A percentile compares a stretch with the other conserved stretches of the same genome.
Conservation (phyloP, 2,113 vertebrate species). For the Brachyhypopomus gauderio region DNA sequence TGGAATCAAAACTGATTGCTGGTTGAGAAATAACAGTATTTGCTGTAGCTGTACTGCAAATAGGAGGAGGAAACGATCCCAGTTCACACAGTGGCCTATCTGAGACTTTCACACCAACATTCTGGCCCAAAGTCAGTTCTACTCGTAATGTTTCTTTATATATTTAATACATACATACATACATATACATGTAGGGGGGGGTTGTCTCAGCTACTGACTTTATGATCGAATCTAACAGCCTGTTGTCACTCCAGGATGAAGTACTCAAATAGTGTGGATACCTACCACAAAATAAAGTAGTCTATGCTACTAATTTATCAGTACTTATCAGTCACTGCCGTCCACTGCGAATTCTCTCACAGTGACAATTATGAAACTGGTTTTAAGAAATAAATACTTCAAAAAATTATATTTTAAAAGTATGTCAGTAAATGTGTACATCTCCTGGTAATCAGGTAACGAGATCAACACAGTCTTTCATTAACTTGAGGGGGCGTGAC, state of each 20-base stretch:
- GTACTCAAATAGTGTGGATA: not conserved
- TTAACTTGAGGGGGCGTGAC: conserved; percentile 32
- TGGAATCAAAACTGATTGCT: not conserved
- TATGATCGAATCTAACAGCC: not conserved
- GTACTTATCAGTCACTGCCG: too few species aligned
- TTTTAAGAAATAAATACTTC: too few species aligned
- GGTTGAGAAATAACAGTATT: conserved; percentile 8
- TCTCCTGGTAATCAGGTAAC: not conserved
- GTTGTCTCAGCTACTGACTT: not conserved
- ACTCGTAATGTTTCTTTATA: not conserved
- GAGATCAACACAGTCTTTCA: not conserved
- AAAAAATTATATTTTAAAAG: too few species aligned
- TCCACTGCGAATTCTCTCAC: too few species aligned
- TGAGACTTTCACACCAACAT: not conserved
- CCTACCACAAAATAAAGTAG: too few species aligned
- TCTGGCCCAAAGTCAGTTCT: not conserved
- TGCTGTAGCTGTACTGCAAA: not conserved
- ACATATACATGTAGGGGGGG: too few species aligned
- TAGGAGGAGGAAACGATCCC: not conserved
- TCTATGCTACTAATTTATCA: too few species aligned
- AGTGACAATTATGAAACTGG: too few species aligned
- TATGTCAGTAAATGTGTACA: not conserved
- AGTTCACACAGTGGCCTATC: not conserved
- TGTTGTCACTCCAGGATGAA: not conserved
- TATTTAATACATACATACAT: conserved; percentile 3